Evolutionary conservation across 2,113 vertebrate genomes (phyloP), one percentile per base, ranked within the genome.

Genomic region (Corythornis vintsioides): DNA sequence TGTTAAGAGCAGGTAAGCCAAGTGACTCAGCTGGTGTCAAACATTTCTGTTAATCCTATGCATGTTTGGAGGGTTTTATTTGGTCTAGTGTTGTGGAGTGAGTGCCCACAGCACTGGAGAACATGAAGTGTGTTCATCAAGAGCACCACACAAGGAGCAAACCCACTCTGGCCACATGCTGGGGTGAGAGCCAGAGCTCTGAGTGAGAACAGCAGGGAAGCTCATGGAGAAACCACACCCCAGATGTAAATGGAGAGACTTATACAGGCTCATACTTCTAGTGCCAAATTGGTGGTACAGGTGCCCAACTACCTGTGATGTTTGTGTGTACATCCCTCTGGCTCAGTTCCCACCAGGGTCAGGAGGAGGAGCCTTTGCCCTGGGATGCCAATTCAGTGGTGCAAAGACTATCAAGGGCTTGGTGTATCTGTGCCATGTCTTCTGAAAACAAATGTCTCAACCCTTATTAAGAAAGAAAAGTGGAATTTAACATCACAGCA

Each of bases 171-270:
- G n/a, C 29, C 14, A 4, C 0, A 3, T 29, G 63, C 45, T 43
- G 48, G 7, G 18, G 53, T 59, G 43, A 64, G 28, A 70, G 35
- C 35, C 69, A 73, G 69, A 77, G 72, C n/a, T 66, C 60, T 55
- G 17, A 38, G 19, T 2, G 33, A 31, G 25, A 0, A 6, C 12
- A 7, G 14, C 0, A 2, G 22, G 35, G 25, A 29, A 3, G 26
- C 15, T 76, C 29, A 40, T 0, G 0, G 16, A 17, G 73, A 77
- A 77, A 59, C 6, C 3, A 4, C 12, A 6, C 10, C 40, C 20
- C 2, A 2, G 24, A 33, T 63, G 53, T 42, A 42, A 74, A 48
- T 45, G 31, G 35, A 70, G 28, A 66, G 21, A 33, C 16, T 64
- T 13, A 17, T 33, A 38, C 11, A 53, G 21, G 5, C 5, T 83